phyloP scores from a whole-genome alignment of 2,797 vertebrate genomes.

The Epinephelus malabaricus region DNA sequence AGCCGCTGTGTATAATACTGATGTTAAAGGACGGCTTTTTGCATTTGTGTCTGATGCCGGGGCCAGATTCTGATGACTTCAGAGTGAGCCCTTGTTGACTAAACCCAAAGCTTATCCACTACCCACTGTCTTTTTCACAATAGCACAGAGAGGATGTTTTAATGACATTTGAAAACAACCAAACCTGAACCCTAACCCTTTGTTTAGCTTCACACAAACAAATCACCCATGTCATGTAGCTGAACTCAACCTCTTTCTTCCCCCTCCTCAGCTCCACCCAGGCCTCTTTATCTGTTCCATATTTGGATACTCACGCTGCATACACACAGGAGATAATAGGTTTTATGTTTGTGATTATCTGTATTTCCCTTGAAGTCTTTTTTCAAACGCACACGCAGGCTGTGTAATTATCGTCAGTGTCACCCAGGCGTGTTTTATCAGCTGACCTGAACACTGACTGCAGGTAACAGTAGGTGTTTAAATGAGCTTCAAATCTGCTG shows the following conservation, averaged over 20 bases:
- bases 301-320: not conserved
- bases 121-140: not conserved
- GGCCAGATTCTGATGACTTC: no score
- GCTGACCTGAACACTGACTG: constrained; percentile 1
- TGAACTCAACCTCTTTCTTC: not conserved
- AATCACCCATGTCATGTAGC: not conserved
- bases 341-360: not conserved
- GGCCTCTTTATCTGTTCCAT: not conserved
- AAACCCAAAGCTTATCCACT: not conserved
- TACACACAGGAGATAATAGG: not conserved
- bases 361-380: not conserved
- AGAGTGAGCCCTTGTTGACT: no score
- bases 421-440: not conserved
- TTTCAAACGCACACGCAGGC: not conserved
- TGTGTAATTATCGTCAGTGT: constrained; percentile 15
- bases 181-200: not conserved
- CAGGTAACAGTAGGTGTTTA: constrained; percentile 21
- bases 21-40: no score
- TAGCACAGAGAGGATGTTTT: not conserved
- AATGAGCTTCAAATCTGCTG: constrained; percentile 29
- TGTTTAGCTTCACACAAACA: not conserved
- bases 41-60: no score
- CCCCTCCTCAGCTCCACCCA: not conserved
- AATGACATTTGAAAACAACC: not conserved
- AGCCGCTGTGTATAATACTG: no score